Base-by-base conservation (phyloP, 2,113 vertebrate species). In the Abramis brama region DNA sequence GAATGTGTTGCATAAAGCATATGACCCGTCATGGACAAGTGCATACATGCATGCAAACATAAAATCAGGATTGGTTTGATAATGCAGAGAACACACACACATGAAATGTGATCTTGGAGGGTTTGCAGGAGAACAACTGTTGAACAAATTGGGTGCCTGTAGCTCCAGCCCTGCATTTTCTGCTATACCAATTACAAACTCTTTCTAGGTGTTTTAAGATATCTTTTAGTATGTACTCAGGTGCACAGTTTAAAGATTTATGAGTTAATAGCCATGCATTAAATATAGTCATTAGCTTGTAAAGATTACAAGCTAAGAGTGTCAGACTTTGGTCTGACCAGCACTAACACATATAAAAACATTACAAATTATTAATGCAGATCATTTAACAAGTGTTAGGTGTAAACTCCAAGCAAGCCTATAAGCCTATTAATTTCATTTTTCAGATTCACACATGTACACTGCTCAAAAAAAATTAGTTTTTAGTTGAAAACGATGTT, bases 111-210 rank as follows among this genome's bases (percentile, higher is more conserved):
- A 85, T 75, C 19, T 47, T 8, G 25, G 36, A 45, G 39, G 62
- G 55, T 13, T 62, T 59, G 15, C 23, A 76, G 33, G 55, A 5
- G 66, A 82, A 83, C 81, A 87, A 68, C 80, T 87, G 86, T 66
- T 68, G 47, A 27, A 45, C 79, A 82, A 68, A 55, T 4, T 30
- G 33, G 10, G n/a, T 82, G 17, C 30, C n/a, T 47, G n/a, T 27
- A 11, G 17, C 21, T 27, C n/a, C n/a, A 64, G 33, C 36, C 36
- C 57, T 39, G 76, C 1, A 11, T 39, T 25, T 47, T 74, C 55
- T 43, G 57, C 19, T 59, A 47, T 19, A 64, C 33, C 30, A 79
- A 25, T 59, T 79, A 47, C n/a, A 64, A 80, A 80, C 39, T 45
- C 59, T 43, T 27, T 33, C 8, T 60, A 36, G 19, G 8, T 57